These are phyloP conservation scores for Thyatira batis DNA, from an alignment of 2,888 invertebrate genomes.

Conservation along the genomic window DNA sequence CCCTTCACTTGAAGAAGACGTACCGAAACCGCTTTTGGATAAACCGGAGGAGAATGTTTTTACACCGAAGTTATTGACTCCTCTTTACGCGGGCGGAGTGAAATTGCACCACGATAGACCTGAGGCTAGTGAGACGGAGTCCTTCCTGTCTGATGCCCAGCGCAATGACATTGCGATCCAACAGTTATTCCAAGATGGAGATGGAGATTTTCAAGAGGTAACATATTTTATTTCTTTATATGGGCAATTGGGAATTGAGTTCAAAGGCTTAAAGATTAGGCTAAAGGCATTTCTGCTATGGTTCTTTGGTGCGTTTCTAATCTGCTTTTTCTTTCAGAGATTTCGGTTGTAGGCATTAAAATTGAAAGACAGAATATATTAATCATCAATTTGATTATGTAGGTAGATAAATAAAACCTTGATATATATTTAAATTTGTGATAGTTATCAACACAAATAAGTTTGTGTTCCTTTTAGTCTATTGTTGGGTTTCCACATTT, in stretches of 20 bases:
- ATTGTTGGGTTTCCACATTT: too few species aligned
- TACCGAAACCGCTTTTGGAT: conserved; percentile 67
- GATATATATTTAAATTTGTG: too few species aligned
- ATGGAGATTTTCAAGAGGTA: conserved; percentile 65
- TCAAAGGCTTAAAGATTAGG: background rate
- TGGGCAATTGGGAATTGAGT: background rate
- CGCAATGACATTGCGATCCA: conserved; percentile 73
- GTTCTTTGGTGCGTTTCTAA: too few species aligned
- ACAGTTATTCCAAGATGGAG: conserved; percentile 70
- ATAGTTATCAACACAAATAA: too few species aligned
- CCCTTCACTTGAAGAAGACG: conserved; percentile 77
- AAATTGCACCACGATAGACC: conserved; percentile 66
- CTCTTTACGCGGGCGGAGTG: conserved; percentile 68
- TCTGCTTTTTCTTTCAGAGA: too few species aligned
- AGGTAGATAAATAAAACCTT: too few species aligned
- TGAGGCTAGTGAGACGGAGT: conserved; percentile 66
- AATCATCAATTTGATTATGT: too few species aligned
- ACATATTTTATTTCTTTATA: conserved; percentile 16
- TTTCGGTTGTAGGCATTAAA: too few species aligned
- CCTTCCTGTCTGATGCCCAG: conserved; percentile 69
- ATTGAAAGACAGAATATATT: too few species aligned
- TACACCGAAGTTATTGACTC: conserved; percentile 73
- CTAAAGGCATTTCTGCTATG: background rate
- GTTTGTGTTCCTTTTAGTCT: too few species aligned
- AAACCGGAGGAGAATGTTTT: conserved; percentile 73